Evolutionary conservation across 2,888 invertebrate genomes (phyloP).

Genomic region (Myathropa florea): DNA sequence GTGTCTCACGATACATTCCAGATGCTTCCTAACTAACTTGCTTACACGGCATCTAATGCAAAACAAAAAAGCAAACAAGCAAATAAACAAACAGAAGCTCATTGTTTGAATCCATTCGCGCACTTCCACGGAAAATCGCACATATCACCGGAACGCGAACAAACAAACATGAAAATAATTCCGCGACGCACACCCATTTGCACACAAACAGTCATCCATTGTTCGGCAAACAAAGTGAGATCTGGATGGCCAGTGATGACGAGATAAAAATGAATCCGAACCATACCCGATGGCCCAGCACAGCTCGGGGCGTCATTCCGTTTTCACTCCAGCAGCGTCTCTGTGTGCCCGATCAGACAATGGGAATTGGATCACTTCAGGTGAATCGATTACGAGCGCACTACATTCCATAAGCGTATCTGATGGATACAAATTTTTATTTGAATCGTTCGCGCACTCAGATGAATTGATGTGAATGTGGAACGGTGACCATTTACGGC

Average conservation of each 20-base stretch:
- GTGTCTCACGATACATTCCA: too few relatives aligned
- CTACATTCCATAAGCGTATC: neutral
- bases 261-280: neutral
- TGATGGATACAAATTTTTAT: slow-evolving; percentile 2
- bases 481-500: slow-evolving; percentile 49
- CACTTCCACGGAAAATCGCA: neutral
- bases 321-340: neutral
- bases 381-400: neutral
- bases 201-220: slow-evolving; percentile 13
- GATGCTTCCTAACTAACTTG: too few relatives aligned
- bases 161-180: neutral
- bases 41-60: neutral
- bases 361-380: slow-evolving; percentile 32
- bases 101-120: neutral
- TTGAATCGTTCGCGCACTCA: neutral
- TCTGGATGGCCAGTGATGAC: neutral
- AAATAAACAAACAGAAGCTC: neutral
- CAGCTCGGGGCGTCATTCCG: neutral
- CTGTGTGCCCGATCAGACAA: neutral
- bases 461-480: slow-evolving; percentile 1
- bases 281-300: neutral
- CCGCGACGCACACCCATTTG: neutral
- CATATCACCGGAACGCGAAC: neutral
- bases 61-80: neutral
- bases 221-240: slow-evolving; percentile 8